Evolutionary conservation across 1,140 invertebrate genomes (phyloP).

Genomic region (Pseudomyrmex pallidus): DNA sequence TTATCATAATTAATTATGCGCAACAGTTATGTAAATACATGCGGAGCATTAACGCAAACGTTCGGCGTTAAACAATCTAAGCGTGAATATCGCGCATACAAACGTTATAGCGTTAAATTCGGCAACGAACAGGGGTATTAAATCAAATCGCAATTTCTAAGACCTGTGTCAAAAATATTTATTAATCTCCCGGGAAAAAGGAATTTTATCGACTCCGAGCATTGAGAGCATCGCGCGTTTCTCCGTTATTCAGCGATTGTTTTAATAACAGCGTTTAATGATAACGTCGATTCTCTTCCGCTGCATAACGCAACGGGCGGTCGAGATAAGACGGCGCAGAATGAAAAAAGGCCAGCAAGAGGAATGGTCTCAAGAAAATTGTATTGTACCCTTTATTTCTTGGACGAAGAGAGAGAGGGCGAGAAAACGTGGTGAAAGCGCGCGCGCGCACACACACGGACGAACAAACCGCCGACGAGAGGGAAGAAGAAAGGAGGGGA

Average conservation of each 20-base stretch:
- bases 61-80: too few relatives aligned
- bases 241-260: not conserved
- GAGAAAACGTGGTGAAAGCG: not conserved
- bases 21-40: too few relatives aligned
- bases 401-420: not conserved
- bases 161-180: too few relatives aligned
- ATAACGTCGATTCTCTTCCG: conserved; percentile 5
- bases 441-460: not conserved
- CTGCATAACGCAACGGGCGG: not conserved
- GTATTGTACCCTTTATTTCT: not conserved
- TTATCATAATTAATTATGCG: not conserved
- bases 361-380: not conserved
- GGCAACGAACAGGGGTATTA: too few relatives aligned
- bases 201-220: not conserved
- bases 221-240: not conserved
- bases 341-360: not conserved
- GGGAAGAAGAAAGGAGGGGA: not conserved
- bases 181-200: not conserved
- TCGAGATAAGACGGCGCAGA: not conserved
- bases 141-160: too few relatives aligned
- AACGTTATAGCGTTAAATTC: too few relatives aligned
- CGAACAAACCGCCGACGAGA: not conserved
- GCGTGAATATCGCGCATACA: too few relatives aligned
- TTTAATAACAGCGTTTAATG: not conserved
- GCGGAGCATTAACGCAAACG: too few relatives aligned